Evolutionary conservation across 1,140 invertebrate genomes (phyloP), one percentile per base, ranked within the genome.

Genomic region (Mya arenaria): DNA sequence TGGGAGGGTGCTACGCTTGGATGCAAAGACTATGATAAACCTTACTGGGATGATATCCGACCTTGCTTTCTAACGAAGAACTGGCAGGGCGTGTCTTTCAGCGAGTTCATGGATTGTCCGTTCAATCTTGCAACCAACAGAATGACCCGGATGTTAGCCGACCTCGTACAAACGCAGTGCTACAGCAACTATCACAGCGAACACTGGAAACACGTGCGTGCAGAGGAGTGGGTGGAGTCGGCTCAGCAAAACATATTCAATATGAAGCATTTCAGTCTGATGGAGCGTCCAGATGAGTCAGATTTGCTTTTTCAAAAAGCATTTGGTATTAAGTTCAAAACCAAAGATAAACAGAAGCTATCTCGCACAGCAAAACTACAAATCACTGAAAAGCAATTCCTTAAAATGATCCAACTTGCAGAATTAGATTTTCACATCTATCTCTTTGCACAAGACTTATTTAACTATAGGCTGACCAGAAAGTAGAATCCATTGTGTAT

Each of bases 241-340:
- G 98, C 98, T 34, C 99, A 99, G 93, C 94, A 95, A 78, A 99
- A 99, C 94, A 94, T 99, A 41, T 95, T 96, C 79, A 96, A 96
- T 62, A 98, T 99, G 97, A 96, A 98, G 36, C 99, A 98, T 91
- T 99, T 99, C 93, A 98, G 98, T 72, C 94, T 99, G 72, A 98
- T 97, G 30, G 98, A 99, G 93, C 95, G 96, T 92, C 98, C 98
- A 93, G 89, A 96, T 95, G 96, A 97, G 82, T 97, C 97, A 28
- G 98, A 99, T 92, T 97, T 97, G 90, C 95, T 99, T 52, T 99
- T 99, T 92, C 98, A 99, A 91, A 96, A 97, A 93, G 98, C 97
- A n/a, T 99, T 99, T 91, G 96, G 97, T 91, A 94, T 99, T 88
- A 94, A 96, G 65, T 91, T 90, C 52, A 55, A 79, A n/a, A 71